Percentiles rank a stretch among this genome's conserved stretches.
These are phyloP conservation scores for Pelodiscus sinensis DNA, from an alignment of 2,113 vertebrate species.

Conservation along the genomic window DNA sequence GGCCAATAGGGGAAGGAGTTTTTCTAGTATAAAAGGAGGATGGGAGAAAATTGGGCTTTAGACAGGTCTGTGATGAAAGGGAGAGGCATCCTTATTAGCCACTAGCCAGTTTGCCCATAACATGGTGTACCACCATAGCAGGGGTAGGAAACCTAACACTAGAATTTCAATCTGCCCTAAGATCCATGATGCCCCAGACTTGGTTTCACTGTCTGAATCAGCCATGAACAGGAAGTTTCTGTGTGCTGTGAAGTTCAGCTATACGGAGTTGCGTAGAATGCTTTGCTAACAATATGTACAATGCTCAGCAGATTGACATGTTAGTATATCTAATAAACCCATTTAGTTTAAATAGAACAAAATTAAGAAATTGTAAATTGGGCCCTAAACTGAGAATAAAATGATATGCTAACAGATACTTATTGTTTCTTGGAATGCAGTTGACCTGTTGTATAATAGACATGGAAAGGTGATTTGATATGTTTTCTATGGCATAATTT, in stretches of 20 bases:
- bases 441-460: neutral
- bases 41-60: neutral
- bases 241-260: rapidly evolving
- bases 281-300: neutral
- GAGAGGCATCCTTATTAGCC: neutral
- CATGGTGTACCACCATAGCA: neutral
- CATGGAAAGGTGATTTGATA: neutral
- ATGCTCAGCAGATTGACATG: neutral
- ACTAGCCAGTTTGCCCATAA: neutral
- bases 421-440: neutral
- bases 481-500: neutral
- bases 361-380: neutral
- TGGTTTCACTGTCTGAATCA: neutral
- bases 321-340: neutral
- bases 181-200: neutral
- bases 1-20: neutral
- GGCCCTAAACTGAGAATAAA: neutral
- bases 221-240: neutral
- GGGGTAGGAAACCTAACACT: neutral
- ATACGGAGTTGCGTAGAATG: neutral
- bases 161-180: neutral
- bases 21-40: neutral
- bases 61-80: neutral
- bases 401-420: rapidly evolving
- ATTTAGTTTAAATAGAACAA: neutral